Evolutionary conservation across 2,888 invertebrate genomes (phyloP).

Genomic region (Didymodactylos carnosus): DNA sequence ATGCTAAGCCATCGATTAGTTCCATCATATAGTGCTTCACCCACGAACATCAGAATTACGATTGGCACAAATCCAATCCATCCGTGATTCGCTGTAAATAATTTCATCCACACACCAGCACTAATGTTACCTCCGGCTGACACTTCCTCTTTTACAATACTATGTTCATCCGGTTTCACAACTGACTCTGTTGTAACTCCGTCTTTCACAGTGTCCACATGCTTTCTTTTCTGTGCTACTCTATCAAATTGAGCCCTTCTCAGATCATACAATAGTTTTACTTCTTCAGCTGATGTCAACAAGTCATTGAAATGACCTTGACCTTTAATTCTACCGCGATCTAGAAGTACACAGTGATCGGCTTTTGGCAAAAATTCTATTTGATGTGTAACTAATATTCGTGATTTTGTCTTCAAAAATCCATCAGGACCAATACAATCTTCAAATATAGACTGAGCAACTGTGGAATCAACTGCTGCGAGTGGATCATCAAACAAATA

Average conservation of each 20-base stretch:
- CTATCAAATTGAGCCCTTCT: neutral
- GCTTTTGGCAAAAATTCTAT: constrained; percentile 46
- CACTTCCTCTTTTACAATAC: neutral
- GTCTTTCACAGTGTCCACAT: no score
- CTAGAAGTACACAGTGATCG: constrained; percentile 33
- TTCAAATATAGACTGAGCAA: constrained; percentile 68
- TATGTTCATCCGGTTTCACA: no score
- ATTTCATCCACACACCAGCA: neutral
- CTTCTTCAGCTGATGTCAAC: neutral
- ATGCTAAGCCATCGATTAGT: neutral
- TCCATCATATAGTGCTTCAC: neutral
- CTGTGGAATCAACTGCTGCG: constrained; percentile 76
- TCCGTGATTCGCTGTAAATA: neutral
- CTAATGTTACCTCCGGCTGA: neutral
- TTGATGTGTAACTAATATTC: constrained; percentile 62
- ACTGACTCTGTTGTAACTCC: neutral
- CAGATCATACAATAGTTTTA: neutral
- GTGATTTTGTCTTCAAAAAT: constrained; percentile 50
- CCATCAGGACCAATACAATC: constrained; percentile 38
- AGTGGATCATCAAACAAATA: constrained; percentile 73
- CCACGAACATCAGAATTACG: no score
- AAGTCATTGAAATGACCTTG: constrained; percentile 1
- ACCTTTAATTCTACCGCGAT: constrained; percentile 15
- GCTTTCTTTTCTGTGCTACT: no score
- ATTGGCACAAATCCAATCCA: neutral